These are phyloP conservation scores for Chloropsis hardwickii DNA, from an alignment of 2,113 vertebrate species.

Conservation along the genomic window DNA sequence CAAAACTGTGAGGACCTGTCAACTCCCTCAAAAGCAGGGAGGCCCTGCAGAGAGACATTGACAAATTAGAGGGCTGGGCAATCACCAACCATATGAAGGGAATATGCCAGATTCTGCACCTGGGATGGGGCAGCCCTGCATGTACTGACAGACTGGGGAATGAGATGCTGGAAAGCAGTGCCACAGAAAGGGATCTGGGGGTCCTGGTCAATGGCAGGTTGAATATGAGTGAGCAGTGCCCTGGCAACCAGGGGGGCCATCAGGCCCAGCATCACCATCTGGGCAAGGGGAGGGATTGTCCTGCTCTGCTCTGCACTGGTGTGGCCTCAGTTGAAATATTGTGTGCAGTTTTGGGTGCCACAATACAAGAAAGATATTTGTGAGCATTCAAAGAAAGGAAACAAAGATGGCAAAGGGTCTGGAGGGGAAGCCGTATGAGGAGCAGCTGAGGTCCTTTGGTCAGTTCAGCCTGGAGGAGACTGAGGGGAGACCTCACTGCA, in stretches of 20 bases:
- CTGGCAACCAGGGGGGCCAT: background rate
- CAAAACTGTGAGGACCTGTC: background rate
- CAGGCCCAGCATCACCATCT: fast-evolving
- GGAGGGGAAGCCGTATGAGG: background rate
- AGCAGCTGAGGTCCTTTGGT: background rate
- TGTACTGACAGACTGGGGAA: background rate
- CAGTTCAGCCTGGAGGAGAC: background rate
- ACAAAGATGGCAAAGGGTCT: background rate
- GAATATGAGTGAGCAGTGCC: background rate
- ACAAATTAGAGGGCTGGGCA: background rate
- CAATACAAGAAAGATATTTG: background rate
- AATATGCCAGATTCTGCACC: background rate
- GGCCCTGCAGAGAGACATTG: background rate
- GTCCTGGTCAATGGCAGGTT: background rate
- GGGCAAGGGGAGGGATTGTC: background rate
- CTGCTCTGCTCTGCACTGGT: fast-evolving
- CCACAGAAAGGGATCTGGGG: background rate
- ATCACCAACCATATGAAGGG: background rate
- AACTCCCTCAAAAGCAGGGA: background rate
- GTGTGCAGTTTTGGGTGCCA: background rate
- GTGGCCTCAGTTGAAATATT: fast-evolving
- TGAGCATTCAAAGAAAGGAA: background rate
- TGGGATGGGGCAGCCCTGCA: background rate
- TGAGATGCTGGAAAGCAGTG: background rate
- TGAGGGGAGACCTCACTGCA: background rate